A percentile compares a stretch with the other conserved stretches of the same genome.
Conservation (phyloP, 2,888 invertebrate genomes). For the Podabrus alpinus region DNA sequence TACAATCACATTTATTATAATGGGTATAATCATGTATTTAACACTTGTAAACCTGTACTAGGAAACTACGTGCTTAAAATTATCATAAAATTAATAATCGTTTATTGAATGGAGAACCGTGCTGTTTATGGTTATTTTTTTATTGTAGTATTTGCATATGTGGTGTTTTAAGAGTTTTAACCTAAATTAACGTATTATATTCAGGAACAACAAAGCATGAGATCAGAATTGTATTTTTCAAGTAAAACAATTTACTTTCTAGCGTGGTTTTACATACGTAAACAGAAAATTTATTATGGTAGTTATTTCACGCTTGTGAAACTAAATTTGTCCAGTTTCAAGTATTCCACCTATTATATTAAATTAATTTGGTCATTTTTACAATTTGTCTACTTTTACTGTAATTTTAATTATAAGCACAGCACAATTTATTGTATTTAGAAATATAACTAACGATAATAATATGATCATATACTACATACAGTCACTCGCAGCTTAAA, state of each 20-base stretch:
- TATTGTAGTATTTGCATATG: background rate
- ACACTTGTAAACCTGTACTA: background rate
- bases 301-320: background rate
- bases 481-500: too few species aligned
- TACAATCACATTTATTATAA: background rate
- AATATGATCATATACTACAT: too few species aligned
- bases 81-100: background rate
- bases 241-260: background rate
- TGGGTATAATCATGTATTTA: background rate
- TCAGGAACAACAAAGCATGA: background rate
- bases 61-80: background rate
- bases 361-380: background rate
- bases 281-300: background rate
- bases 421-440: background rate
- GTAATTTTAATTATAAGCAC: background rate
- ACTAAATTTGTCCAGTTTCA: background rate
- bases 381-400: background rate
- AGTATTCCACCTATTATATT: background rate
- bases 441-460: background rate
- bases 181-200: background rate
- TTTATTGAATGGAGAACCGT: background rate
- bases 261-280: background rate
- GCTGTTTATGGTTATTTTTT: background rate
- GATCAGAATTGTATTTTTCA: background rate
- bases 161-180: background rate